Evolutionary conservation across 1,140 invertebrate genomes (phyloP).

Genomic region (Cephus cinctus): DNA sequence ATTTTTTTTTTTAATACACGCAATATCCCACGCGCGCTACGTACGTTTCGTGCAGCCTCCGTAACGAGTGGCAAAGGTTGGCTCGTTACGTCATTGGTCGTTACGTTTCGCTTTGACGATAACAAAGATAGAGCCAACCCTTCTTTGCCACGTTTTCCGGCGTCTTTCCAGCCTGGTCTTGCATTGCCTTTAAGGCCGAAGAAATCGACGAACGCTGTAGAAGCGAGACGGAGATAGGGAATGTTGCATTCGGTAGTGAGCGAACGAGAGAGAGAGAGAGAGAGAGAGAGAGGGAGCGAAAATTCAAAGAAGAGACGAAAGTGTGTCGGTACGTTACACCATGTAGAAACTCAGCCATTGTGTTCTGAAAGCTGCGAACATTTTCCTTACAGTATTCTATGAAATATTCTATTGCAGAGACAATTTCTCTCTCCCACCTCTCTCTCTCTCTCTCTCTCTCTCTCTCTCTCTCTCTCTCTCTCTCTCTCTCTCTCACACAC

Average conservation of each 20-base stretch:
- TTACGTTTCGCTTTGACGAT: conserved; percentile 7
- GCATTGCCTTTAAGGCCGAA: neutral
- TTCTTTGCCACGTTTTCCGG: neutral
- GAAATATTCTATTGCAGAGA: conserved; percentile 2
- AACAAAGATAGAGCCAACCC: conserved; percentile 20
- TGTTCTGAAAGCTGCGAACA: too few species aligned
- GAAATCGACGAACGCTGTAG: neutral
- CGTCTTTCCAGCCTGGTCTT: neutral
- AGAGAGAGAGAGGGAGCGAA: conserved; percentile 3
- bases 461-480: conserved; percentile 5
- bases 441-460: neutral
- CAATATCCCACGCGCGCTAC: too few species aligned
- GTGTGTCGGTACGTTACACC: conserved; percentile 13
- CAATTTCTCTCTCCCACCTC: neutral
- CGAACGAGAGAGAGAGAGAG: neutral
- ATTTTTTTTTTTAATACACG: neutral
- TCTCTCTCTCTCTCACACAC: neutral
- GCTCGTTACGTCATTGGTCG: conserved; percentile 23
- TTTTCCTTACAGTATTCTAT: too few species aligned
- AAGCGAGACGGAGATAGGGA: neutral
- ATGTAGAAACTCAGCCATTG: conserved; percentile 10
- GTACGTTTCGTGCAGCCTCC: neutral
- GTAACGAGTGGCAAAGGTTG: neutral
- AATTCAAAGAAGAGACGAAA: conserved; percentile 14
- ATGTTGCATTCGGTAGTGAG: neutral